Conservation (phyloP, 2,797 vertebrate genomes). For the Silurus aristotelis region DNA sequence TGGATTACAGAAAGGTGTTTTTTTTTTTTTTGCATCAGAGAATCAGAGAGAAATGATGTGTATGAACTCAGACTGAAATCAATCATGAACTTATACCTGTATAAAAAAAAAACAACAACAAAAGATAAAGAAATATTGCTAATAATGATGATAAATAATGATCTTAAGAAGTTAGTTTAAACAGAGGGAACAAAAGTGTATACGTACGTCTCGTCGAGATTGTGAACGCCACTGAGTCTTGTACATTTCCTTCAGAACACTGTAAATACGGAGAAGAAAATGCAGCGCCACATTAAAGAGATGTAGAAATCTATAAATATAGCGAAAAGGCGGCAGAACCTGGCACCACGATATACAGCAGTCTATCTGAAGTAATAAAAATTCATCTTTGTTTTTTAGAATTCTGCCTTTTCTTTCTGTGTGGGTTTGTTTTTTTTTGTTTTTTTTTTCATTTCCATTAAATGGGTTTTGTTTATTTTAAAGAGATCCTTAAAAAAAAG, state of each 20-base stretch:
- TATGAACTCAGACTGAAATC: constrained; percentile 84
- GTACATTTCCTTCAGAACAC: constrained; percentile 90
- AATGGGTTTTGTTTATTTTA: neutral
- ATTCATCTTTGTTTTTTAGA: constrained; percentile 44
- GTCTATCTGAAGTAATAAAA: constrained; percentile 45
- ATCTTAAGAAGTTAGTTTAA: constrained; percentile 91
- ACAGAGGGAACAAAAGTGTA: constrained; percentile 86
- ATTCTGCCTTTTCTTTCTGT: constrained; percentile 12
- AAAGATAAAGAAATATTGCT: constrained; percentile 17
- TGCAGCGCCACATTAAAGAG: constrained; percentile 62
- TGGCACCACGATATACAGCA: constrained; percentile 28
- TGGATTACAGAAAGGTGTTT: constrained; percentile 80
- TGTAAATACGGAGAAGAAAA: constrained; percentile 89
- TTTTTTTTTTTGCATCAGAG: constrained; percentile 71
- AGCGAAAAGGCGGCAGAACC: constrained; percentile 10
- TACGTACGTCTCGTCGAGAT: constrained; percentile 88
- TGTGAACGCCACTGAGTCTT: constrained; percentile 89
- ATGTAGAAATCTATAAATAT: constrained; percentile 50
- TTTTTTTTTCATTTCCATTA: neutral
- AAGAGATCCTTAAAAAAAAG: neutral
- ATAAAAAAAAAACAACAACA: constrained; percentile 73
- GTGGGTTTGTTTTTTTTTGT: neutral
- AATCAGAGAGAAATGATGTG: constrained; percentile 71
- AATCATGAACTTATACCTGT: constrained; percentile 81
- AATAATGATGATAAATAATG: constrained; percentile 75